Conservation (phyloP, 1,140 invertebrate genomes). For the Brachystomella parvula region DNA sequence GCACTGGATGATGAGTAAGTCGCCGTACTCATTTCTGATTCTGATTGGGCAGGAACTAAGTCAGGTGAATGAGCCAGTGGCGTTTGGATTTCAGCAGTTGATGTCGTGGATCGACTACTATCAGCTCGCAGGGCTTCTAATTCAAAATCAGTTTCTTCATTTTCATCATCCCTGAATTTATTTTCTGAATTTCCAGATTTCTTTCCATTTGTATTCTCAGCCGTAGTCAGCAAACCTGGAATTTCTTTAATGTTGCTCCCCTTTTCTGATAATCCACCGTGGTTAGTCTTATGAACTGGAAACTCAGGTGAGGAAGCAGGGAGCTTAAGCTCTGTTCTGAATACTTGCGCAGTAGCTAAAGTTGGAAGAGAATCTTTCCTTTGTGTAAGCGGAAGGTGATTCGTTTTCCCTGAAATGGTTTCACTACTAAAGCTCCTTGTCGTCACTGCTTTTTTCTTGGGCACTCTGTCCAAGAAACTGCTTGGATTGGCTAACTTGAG, state of each 20-base stretch:
- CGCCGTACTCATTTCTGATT: conserved; percentile 1
- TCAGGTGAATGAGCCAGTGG: background rate
- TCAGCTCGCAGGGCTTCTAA: background rate
- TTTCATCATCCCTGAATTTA: background rate
- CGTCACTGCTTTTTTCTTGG: conserved; percentile 7
- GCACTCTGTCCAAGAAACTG: background rate
- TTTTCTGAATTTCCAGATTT: background rate
- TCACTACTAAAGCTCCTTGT: background rate
- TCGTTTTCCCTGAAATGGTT: background rate
- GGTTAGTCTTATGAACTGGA: conserved; percentile 5
- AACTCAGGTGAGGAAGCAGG: background rate
- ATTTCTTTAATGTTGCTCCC: no score
- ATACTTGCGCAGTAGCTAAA: background rate
- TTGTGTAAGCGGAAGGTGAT: background rate
- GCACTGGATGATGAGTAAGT: background rate
- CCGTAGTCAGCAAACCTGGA: no score
- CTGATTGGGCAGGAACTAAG: background rate
- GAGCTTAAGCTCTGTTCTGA: background rate
- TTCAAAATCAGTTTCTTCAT: conserved; percentile 2
- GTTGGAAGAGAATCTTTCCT: background rate
- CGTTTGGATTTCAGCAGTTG: background rate
- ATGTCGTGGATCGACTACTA: background rate
- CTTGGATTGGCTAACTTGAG: background rate
- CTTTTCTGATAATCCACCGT: background rate
- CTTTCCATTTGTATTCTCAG: no score